Evolutionary conservation across 1,140 invertebrate species (phyloP).

Genomic region (Melitaea cinxia): DNA sequence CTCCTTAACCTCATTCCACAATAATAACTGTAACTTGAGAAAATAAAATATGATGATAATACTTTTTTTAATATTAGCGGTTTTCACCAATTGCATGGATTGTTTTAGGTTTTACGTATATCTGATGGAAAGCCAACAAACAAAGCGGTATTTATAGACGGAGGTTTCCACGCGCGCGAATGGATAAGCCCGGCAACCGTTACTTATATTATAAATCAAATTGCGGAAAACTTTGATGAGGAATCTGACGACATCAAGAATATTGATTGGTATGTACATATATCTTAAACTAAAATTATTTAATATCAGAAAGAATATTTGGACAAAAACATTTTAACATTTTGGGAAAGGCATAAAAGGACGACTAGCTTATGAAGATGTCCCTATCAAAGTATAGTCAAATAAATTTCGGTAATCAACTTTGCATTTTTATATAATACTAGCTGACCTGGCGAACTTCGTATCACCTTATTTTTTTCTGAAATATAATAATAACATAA

Average conservation of each 20-base stretch:
- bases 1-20: background rate
- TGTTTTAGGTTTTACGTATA: slow-evolving; percentile 84
- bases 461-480: too few relatives aligned
- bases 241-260: slow-evolving; percentile 87
- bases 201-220: slow-evolving; percentile 90
- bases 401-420: too few relatives aligned
- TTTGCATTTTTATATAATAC: too few relatives aligned
- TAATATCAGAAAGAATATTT: too few relatives aligned
- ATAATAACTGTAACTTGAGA: background rate
- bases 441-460: too few relatives aligned
- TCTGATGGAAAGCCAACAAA: slow-evolving; percentile 84
- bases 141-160: slow-evolving; percentile 85
- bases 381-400: too few relatives aligned
- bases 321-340: background rate
- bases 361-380: too few relatives aligned
- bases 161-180: slow-evolving; percentile 94
- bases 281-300: too few relatives aligned
- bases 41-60: too few relatives aligned
- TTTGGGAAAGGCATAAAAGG: too few relatives aligned
- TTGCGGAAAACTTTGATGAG: slow-evolving; percentile 87
- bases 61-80: background rate
- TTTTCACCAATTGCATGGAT: too few relatives aligned
- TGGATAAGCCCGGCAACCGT: slow-evolving; percentile 95
- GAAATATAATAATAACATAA: too few relatives aligned
- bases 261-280: slow-evolving; percentile 87